These are phyloP conservation scores for Cnemophilus loriae DNA, from an alignment of 2,113 vertebrate species.

Conservation along the genomic window DNA sequence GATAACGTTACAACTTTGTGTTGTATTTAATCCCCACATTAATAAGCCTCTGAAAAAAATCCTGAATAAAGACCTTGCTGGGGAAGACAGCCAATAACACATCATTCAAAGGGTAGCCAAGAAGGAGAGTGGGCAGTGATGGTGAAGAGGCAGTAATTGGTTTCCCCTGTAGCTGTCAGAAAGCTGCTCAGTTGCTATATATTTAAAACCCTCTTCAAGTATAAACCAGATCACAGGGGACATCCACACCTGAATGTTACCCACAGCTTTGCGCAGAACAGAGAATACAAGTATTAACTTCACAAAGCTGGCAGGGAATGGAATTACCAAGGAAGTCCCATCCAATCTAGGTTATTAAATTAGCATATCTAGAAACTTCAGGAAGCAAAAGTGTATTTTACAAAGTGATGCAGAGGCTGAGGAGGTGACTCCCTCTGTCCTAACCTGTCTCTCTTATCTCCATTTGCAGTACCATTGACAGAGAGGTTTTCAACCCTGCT, in stretches of 20 bases:
- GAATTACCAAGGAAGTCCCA: not conserved
- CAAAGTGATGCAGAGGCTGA: not conserved
- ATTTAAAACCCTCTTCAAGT: not conserved
- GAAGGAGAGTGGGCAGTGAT: not conserved
- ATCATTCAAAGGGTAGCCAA: not conserved
- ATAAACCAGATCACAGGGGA: not conserved
- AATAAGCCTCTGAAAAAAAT: not conserved
- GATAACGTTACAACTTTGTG: not conserved
- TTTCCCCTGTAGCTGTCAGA: conserved; percentile 8
- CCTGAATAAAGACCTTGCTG: conserved; percentile 4
- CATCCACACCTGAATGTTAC: not conserved
- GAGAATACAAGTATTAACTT: not conserved
- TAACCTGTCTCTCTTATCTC: not conserved
- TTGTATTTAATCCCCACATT: not conserved
- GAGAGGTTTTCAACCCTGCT: not conserved
- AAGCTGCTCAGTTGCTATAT: not conserved
- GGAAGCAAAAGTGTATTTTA: not conserved
- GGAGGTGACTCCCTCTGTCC: not conserved
- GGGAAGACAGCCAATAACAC: not conserved
- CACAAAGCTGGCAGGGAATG: not conserved
- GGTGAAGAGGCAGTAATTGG: conserved; percentile 2
- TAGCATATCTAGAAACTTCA: not conserved
- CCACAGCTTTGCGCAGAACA: not conserved
- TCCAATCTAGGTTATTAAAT: not conserved
- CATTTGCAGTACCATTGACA: not conserved